Base-by-base conservation (phyloP, 1,140 invertebrate species). In the Aleiodes sp. region DNA sequence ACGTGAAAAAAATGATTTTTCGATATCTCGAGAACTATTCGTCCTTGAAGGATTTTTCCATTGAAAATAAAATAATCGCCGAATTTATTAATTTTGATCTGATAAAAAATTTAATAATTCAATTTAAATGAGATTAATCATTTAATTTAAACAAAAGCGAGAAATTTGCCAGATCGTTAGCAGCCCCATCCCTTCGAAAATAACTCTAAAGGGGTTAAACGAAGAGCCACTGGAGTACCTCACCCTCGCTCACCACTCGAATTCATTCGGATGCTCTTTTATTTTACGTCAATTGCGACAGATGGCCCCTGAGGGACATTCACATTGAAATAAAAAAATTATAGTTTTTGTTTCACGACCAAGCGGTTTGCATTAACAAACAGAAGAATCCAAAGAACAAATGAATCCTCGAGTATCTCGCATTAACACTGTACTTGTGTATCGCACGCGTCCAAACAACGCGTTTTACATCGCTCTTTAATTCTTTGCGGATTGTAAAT, bases 221-320 rank as follows among this genome's bases (percentile, higher is more conserved):
- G 82, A 84, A 76, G 78, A 82, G 79, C 79, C 81, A 84, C 83
- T 85, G 83, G 79, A 85, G 84, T 83, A 66, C 81, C 77, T 81
- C 1, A 82, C 80, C 82, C 82, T n/a, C n/a, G n/a, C 74, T 77
- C 70, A 52, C 16, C 35, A 29, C 39, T 71, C 67, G 28, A 72
- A 73, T 76, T 71, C 73, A 67, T 33, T 59, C 71, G 78, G 79
- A 81, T 81, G 79, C 79, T 81, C 79, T 80, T 81, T 81, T 81
- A 76, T 75, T 76, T 65, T 68, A 68, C 76, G 10, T 35, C 63
- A 52, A 10, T 57, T 24, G n/a, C 31, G 81, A 84, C 84, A 86
- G 84, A 85, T 84, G 83, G 84, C 77, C 70, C 68, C 72, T 29
- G 24, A 59, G 28, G 24, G 56, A 59, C 28, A 59, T n/a, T 59